Evolutionary conservation across 2,113 vertebrate species (phyloP).

Genomic region (Microcebus jonahi): DNA sequence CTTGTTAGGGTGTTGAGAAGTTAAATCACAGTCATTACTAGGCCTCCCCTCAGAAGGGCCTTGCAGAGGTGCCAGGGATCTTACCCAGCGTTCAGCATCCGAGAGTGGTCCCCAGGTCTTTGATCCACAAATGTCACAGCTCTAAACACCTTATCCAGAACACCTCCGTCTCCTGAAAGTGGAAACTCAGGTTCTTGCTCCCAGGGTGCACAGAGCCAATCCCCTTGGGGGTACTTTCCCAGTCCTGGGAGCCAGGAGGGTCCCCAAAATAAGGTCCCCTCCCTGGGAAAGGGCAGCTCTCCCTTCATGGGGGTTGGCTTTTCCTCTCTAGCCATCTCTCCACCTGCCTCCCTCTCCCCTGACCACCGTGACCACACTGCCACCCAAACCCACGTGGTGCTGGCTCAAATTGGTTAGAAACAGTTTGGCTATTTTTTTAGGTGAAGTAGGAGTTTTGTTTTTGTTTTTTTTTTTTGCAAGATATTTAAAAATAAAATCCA

Average conservation of each 20-base stretch:
- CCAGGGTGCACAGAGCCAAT: neutral
- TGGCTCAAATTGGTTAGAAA: neutral
- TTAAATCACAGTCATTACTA: neutral
- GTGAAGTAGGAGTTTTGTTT: neutral
- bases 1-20: neutral
- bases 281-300: neutral
- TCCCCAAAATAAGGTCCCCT: neutral
- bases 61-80: neutral
- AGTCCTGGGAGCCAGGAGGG: neutral
- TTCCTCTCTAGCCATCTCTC: neutral
- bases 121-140: neutral
- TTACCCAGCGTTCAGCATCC: too few species aligned
- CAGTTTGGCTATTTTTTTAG: neutral
- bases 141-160: neutral
- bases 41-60: neutral
- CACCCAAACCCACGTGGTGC: rapidly evolving
- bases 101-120: neutral
- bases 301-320: neutral
- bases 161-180: neutral
- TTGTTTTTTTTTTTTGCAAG: neutral
- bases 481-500: neutral
- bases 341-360: neutral
- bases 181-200: neutral
- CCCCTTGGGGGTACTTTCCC: neutral
- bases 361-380: rapidly evolving